Conservation (phyloP, 2,797 vertebrate species). For the Diceros bicornis region DNA sequence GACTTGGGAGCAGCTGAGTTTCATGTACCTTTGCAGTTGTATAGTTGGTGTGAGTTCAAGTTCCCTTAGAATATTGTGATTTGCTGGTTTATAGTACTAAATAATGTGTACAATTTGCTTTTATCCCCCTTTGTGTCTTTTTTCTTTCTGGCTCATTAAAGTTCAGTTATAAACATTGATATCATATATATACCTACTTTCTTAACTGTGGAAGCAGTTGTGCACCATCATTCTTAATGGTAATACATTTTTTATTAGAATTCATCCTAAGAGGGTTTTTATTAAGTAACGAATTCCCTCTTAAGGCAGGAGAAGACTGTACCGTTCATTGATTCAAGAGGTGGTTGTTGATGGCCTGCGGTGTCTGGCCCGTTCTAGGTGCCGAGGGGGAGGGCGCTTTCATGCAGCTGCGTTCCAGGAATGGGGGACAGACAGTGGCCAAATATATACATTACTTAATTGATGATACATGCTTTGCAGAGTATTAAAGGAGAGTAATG, state of each 20-base stretch:
- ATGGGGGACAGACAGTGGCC: neutral
- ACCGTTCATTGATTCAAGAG: neutral
- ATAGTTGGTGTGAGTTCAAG: neutral
- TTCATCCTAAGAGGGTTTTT: slow-evolving; percentile 41
- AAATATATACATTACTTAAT: neutral
- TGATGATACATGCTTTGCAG: neutral
- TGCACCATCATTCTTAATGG: neutral
- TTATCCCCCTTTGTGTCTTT: neutral
- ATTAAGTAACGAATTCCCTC: neutral
- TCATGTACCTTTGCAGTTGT: neutral
- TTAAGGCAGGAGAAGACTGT: neutral
- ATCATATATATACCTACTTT: neutral
- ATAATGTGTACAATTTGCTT: neutral
- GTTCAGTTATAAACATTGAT: neutral
- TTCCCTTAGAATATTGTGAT: neutral
- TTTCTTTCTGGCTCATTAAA: slow-evolving; percentile 47
- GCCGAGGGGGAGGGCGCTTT: neutral
- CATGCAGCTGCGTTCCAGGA: neutral
- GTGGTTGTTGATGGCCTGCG: neutral
- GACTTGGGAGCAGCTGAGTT: neutral
- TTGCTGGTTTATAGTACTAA: neutral
- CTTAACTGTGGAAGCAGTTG: neutral
- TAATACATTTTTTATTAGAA: neutral
- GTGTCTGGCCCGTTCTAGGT: neutral
- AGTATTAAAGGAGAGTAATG: neutral